Percentiles rank a stretch among this genome's conserved stretches.
phyloP scores from a whole-genome alignment of 2,888 invertebrate species.

The Drosophila nr. perissopoda region DNA sequence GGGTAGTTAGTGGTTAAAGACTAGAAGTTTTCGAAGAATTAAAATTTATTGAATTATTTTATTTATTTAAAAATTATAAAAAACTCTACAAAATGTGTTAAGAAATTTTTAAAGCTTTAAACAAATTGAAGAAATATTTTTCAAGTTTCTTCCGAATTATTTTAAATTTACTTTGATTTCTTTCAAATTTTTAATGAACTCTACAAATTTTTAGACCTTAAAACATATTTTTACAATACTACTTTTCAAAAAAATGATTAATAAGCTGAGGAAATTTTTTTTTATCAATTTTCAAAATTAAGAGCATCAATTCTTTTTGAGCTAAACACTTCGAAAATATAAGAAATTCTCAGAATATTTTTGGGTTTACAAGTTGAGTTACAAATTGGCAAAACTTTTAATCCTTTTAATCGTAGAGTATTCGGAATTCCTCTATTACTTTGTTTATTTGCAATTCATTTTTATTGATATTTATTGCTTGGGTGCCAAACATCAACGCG shows the following conservation, averaged over 20 bases:
- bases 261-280: too few relatives aligned
- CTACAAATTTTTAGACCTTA: accelerated
- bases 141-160: background rate
- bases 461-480: constrained; percentile 58
- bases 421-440: background rate
- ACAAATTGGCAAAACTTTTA: background rate
- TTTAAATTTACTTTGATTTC: background rate
- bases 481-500: constrained; percentile 36
- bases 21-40: background rate
- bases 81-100: background rate
- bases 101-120: background rate
- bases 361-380: background rate
- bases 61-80: background rate
- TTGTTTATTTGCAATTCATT: constrained; percentile 46
- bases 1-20: background rate
- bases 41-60: background rate
- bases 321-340: too few relatives aligned
- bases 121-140: background rate
- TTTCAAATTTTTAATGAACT: background rate
- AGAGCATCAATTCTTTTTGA: too few relatives aligned
- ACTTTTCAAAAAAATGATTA: too few relatives aligned
- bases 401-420: constrained; percentile 29
- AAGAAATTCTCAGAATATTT: too few relatives aligned
- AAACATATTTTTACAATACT: too few relatives aligned
- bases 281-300: too few relatives aligned